Evolutionary conservation across 2,797 vertebrate genomes (phyloP), one percentile per base, ranked within the genome.

Genomic region (Notolepis coatsorum): DNA sequence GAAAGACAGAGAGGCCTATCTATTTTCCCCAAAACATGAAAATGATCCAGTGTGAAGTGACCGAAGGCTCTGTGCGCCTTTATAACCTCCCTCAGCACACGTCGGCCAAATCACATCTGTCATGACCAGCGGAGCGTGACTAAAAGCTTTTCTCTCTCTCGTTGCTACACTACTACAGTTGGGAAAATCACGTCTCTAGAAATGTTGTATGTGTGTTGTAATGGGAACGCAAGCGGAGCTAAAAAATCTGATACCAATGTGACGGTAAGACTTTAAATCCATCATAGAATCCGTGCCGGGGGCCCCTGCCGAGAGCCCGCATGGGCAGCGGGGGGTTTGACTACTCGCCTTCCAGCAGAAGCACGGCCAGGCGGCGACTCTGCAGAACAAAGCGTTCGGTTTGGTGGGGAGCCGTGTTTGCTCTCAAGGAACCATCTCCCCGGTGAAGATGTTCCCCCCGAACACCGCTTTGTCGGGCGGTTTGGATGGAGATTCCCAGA

Each of bases 391-490:
- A 56, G 28, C 18, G 67, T 68, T 68, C 74, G 77, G 73, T 71
- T 47, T 18, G 79, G 74, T 66, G 53, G 80, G 53, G 55, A 82
- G 60, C 80, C 67, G 76, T 61, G 65, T 74, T 84, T 76, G 79
- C 79, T 82, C 71, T 86, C 58, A 69, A 78, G 81, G 80, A 89
- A 88, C 76, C 71, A 79, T 63, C 77, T 84, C 61, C n/a, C 83
- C 78, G 76, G 79, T 75, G 50, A 67, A 51, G 68, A 74, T 62
- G 63, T 78, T 83, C 71, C 75, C 73, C 67, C 61, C 17, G 23
- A 81, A 75, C 63, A 81, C 65, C 49, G 63, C 76, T 84, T 73
- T 56, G 58, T 70, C 33, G 66, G 67, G 73, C 54, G 76, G 68
- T 80, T 79, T 84, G 68, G 73, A 73, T 42, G 68, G 28, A 54